These are phyloP conservation scores for Lophotis ruficrista DNA, from an alignment of 2,113 vertebrate species.

Conservation along the genomic window DNA sequence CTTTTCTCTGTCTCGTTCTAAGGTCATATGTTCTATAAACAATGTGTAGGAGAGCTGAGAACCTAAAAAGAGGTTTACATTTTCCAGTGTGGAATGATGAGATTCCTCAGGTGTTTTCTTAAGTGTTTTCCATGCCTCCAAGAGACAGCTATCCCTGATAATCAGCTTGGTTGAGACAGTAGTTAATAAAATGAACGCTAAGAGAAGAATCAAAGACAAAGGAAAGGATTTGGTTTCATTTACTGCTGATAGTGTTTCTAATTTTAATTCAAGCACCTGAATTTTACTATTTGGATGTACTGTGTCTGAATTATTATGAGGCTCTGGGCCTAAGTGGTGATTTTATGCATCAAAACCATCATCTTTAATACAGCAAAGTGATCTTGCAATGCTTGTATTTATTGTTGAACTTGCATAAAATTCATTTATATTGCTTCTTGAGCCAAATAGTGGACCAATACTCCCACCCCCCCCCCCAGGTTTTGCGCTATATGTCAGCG, in stretches of 20 bases:
- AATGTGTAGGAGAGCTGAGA: not conserved
- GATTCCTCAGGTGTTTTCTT: not conserved
- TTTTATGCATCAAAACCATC: not conserved
- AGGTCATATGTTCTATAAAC: not conserved
- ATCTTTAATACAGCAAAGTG: not conserved
- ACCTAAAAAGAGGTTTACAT: not conserved
- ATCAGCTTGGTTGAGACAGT: not conserved
- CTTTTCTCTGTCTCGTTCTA: not conserved
- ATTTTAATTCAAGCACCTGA: not conserved
- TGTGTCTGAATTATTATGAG: not conserved
- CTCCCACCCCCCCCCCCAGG: conserved; percentile 58
- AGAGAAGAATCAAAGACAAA: not conserved
- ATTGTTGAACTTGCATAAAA: not conserved
- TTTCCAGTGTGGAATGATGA: not conserved
- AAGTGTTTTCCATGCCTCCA: not conserved
- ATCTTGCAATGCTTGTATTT: not conserved
- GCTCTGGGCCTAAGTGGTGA: not conserved
- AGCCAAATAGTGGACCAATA: not conserved
- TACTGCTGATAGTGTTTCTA: not conserved
- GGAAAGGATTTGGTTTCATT: not conserved
- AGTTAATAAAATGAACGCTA: not conserved
- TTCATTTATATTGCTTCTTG: not conserved
- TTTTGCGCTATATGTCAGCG: conserved; percentile 87
- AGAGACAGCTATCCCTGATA: not conserved
- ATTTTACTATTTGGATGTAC: not conserved